Percentiles rank a stretch among this genome's conserved stretches.
Conservation (phyloP, 1,140 invertebrate genomes). For the Diploscapter pachys region DNA sequence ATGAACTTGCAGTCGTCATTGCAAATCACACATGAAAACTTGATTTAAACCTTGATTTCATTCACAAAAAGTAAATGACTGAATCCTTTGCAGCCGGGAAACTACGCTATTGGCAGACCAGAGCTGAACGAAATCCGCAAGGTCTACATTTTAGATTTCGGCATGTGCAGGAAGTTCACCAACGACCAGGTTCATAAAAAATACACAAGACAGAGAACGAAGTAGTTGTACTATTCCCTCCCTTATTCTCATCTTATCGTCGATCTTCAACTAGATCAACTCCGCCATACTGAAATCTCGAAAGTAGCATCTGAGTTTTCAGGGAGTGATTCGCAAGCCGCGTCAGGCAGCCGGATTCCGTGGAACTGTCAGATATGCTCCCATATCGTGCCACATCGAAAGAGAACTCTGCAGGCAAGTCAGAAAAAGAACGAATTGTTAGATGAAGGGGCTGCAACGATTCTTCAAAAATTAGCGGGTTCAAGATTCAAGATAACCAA, state of each 20-base stretch:
- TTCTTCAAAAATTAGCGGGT: too few species aligned
- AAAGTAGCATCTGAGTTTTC: neutral
- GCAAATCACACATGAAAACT: too few species aligned
- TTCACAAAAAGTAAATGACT: neutral
- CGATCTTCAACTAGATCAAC: too few species aligned
- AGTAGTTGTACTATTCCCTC: conserved; percentile 16
- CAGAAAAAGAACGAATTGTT: neutral
- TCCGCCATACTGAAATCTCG: conserved; percentile 30
- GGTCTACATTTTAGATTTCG: conserved; percentile 42
- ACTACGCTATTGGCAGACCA: conserved; percentile 47
- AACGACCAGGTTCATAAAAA: conserved; percentile 41
- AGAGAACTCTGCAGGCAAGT: conserved; percentile 22
- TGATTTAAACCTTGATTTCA: too few species aligned
- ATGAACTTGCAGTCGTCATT: too few species aligned
- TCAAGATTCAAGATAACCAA: neutral
- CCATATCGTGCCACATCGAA: conserved; percentile 39
- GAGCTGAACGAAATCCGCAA: conserved; percentile 47
- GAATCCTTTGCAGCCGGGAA: conserved; percentile 42
- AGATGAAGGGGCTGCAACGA: neutral
- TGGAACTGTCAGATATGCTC: conserved; percentile 46
- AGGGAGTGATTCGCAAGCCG: conserved; percentile 42
- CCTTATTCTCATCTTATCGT: too few species aligned
- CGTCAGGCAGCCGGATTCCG: conserved; percentile 40
- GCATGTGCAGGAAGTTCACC: conserved; percentile 33
- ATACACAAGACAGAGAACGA: conserved; percentile 46